Percentiles rank a stretch among this genome's conserved stretches.
phyloP scores from a whole-genome alignment of 2,888 invertebrate genomes.

The Sturmia bella region DNA sequence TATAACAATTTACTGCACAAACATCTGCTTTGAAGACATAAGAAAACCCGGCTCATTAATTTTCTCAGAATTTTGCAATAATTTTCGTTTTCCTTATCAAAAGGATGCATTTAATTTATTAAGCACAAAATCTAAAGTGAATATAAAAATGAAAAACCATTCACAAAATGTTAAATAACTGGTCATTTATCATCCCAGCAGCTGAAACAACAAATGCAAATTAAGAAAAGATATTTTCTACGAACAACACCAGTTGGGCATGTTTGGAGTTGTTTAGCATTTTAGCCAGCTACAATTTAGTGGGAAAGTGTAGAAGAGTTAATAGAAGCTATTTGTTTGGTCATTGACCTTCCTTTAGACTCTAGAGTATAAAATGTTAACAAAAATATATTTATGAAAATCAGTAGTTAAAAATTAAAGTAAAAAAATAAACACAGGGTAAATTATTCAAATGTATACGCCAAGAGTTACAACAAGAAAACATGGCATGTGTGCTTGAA shows the following conservation, averaged over 20 bases:
- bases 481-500: background rate
- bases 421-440: slow-evolving; percentile 11
- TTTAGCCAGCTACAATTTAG: slow-evolving; percentile 44
- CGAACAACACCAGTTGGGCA: background rate
- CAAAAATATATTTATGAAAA: slow-evolving; percentile 1
- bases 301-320: slow-evolving; percentile 42
- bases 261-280: slow-evolving; percentile 5
- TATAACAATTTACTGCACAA: background rate
- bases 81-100: background rate
- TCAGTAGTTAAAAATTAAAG: slow-evolving; percentile 2
- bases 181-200: slow-evolving; percentile 20
- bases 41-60: background rate
- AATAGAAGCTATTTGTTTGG: slow-evolving; percentile 49
- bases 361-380: slow-evolving; percentile 3
- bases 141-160: background rate
- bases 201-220: slow-evolving; percentile 15
- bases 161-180: background rate
- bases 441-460: slow-evolving; percentile 36
- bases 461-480: slow-evolving; percentile 13
- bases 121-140: background rate
- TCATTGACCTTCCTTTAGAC: slow-evolving; percentile 46
- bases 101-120: background rate
- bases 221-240: slow-evolving; percentile 3
- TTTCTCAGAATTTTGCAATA: slow-evolving; percentile 1
- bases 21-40: background rate